phyloP scores from a whole-genome alignment of 2,113 vertebrate genomes.

The Pitta sordida region DNA sequence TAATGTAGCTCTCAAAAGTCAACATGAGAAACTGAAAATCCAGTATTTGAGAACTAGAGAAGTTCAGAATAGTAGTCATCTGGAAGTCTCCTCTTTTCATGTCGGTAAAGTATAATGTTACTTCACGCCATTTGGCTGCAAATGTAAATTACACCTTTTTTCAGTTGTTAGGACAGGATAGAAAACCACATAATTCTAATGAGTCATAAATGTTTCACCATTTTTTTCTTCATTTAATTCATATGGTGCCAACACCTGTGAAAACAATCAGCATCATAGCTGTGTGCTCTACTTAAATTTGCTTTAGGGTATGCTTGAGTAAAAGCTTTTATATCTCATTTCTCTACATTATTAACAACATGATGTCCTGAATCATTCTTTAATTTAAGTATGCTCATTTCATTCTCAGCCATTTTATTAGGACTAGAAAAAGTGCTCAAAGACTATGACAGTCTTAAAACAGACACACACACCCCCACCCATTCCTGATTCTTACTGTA shows the following conservation, averaged over 20 bases:
- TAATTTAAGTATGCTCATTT: constrained; percentile 51
- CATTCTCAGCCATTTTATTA: constrained; percentile 48
- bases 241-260: constrained; percentile 72
- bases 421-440: constrained; percentile 16
- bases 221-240: constrained; percentile 73
- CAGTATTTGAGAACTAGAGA: constrained; percentile 21
- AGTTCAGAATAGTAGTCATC: constrained; percentile 57
- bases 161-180: constrained; percentile 72
- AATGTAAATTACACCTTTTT: constrained; percentile 72
- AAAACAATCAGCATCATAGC: constrained; percentile 72
- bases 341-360: constrained; percentile 70
- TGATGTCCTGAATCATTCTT: constrained; percentile 58
- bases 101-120: constrained; percentile 53
- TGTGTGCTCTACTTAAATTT: constrained; percentile 60
- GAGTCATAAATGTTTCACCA: constrained; percentile 71
- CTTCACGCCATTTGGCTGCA: constrained; percentile 63
- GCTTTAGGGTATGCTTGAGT: constrained; percentile 61
- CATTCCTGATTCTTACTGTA: constrained; percentile 20
- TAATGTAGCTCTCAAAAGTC: constrained; percentile 13
- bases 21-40: constrained; percentile 36
- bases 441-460: constrained; percentile 31
- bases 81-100: constrained; percentile 64
- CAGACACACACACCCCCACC: not conserved
- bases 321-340: constrained; percentile 63
- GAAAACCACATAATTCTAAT: constrained; percentile 69